Evolutionary conservation across 2,888 invertebrate species (phyloP).

Genomic region (Aspidiotus destructor): DNA sequence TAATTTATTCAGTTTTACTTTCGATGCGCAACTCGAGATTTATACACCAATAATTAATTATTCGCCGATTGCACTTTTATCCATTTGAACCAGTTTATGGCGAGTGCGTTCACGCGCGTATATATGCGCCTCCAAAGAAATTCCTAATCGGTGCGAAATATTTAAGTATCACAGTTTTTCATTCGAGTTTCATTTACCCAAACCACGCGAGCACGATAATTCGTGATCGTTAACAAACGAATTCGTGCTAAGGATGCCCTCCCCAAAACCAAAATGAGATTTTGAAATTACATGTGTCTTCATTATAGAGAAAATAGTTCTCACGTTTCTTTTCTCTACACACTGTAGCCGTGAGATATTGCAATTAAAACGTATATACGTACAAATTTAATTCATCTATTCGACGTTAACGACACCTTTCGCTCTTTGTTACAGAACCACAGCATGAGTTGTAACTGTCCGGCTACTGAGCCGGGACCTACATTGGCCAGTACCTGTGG

Average conservation of each 20-base stretch:
- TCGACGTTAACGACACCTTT: constrained; percentile 4
- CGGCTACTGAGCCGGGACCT: constrained; percentile 70
- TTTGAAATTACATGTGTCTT: constrained; percentile 24
- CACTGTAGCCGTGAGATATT: not conserved
- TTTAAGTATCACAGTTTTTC: too few species aligned
- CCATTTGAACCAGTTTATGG: too few species aligned
- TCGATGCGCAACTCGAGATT: too few species aligned
- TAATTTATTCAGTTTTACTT: too few species aligned
- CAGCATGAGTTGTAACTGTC: constrained; percentile 59
- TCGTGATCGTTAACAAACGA: constrained; percentile 27
- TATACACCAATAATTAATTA: too few species aligned
- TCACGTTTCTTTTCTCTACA: constrained; percentile 13
- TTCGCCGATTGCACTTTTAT: too few species aligned
- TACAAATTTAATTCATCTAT: constrained; percentile 3
- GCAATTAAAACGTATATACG: constrained; percentile 7
- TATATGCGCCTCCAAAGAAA: too few species aligned
- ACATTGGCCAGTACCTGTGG: constrained; percentile 76
- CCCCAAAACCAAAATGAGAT: constrained; percentile 28
- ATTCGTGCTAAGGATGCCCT: constrained; percentile 32
- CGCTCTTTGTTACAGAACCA: not conserved
- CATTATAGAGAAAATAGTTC: constrained; percentile 23
- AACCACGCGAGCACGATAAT: constrained; percentile 20
- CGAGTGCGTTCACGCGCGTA: too few species aligned
- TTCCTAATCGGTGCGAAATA: too few species aligned
- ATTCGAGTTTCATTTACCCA: not conserved